Base-by-base conservation (phyloP, 2,797 vertebrate genomes). In the Platyrinchus mystaceus region DNA sequence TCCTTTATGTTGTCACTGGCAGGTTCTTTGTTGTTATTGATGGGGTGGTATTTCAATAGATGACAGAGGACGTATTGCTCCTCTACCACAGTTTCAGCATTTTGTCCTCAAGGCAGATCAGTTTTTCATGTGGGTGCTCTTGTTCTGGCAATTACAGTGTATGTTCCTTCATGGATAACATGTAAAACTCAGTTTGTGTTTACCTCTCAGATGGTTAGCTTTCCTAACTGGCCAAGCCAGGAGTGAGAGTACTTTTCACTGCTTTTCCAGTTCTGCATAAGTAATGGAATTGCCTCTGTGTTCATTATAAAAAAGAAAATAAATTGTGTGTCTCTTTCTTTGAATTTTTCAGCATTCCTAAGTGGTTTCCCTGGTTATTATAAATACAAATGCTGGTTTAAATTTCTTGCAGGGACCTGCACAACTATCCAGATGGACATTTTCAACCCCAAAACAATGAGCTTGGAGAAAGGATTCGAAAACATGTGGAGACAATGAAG, bases 401-500 rank as follows among this genome's bases (percentile, higher is more conserved):
- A 78, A 92, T 70, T 90, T 95, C 83, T 96, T 96, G 39, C 94
- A 97, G 97, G 93, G 86, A 94, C 47, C 26, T 3, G 4, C 30
- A 64, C n/a, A 69, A 27, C 3, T 24, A 39, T 39, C 66, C 84
- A 78, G 90, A 69, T 73, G 80, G 60, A 78, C 52, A 37, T 87
- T 93, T 87, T 88, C 87, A 74, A 62, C 32, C 16, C 18, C 93
- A 66, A 74, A 93, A 70, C 41, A 83, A 71, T 3, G 2, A 58
- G 28, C 84, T 95, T 1, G n/a, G 96, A 88, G 87, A 83, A 95
- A 96, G 73, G 24, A 13, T 95, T 90, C 81, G 26, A 70, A 92
- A 94, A 84, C 92, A 23, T 12, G 4, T 91, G 36, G 91, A 96
- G 74, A 71, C 68, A 66, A 75, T 97, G 93, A 97, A 91, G 91